Evolutionary conservation across 2,797 vertebrate genomes (phyloP).

Genomic region (Kryptolebias ocellatus): DNA sequence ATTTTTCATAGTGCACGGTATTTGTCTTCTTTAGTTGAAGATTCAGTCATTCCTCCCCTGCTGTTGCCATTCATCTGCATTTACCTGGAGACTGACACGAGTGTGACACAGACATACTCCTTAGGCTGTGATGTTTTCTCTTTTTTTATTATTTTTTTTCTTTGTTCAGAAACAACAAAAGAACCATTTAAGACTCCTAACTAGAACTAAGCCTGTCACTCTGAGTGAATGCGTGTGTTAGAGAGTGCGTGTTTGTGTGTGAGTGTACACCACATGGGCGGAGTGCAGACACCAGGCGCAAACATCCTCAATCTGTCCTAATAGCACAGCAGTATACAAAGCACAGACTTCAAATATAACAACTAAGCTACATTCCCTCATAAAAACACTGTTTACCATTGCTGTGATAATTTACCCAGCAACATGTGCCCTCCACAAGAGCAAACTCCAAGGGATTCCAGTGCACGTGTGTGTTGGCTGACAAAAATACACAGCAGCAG

Average conservation of each 20-base stretch:
- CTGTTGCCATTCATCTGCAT: slow-evolving; percentile 65
- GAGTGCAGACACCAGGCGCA: slow-evolving; percentile 78
- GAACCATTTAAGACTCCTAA: slow-evolving; percentile 65
- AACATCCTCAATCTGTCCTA: slow-evolving; percentile 82
- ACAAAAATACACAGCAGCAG: slow-evolving; percentile 78
- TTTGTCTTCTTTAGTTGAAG: slow-evolving; percentile 34
- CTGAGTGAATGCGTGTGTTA: slow-evolving; percentile 28
- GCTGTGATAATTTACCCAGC: slow-evolving; percentile 81
- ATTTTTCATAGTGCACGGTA: slow-evolving; percentile 33
- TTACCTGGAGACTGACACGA: slow-evolving; percentile 68
- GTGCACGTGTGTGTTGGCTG: slow-evolving; percentile 69
- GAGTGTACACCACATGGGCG: slow-evolving; percentile 65
- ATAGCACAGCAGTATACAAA: slow-evolving; percentile 72
- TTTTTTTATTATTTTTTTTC: slow-evolving; percentile 32
- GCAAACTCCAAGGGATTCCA: slow-evolving; percentile 75
- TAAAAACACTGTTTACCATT: slow-evolving; percentile 79
- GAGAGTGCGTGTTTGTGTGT: slow-evolving; percentile 22
- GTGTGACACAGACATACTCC: slow-evolving; percentile 65
- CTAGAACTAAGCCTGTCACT: slow-evolving; percentile 60
- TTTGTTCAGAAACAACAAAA: slow-evolving; percentile 70
- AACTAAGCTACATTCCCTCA: slow-evolving; percentile 66
- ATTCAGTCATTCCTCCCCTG: slow-evolving; percentile 53
- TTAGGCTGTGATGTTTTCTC: slow-evolving; percentile 57
- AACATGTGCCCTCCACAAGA: slow-evolving; percentile 80
- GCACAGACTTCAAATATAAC: slow-evolving; percentile 74